Evolutionary conservation across 1,140 invertebrate species (phyloP).

Genomic region (Calliphora vicina): DNA sequence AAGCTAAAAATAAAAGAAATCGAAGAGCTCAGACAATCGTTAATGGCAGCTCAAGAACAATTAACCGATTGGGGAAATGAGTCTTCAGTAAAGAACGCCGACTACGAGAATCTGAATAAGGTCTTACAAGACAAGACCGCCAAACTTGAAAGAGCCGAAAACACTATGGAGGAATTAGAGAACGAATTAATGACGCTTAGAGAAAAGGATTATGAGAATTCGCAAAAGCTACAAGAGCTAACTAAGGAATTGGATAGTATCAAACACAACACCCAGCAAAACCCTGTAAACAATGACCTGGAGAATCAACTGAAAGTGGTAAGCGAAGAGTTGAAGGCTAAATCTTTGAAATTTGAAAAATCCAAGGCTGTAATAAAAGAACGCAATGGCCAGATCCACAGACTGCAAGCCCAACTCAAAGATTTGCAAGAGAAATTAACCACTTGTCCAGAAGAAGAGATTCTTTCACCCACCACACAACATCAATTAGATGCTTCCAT

Average conservation of each 20-base stretch:
- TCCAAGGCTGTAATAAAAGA: constrained; percentile 61
- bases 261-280: not conserved
- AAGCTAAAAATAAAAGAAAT: constrained; percentile 30
- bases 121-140: constrained; percentile 40
- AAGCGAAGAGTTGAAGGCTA: constrained; percentile 48
- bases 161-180: constrained; percentile 25
- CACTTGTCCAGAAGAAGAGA: constrained; percentile 36
- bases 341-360: constrained; percentile 59
- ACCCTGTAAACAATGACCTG: not conserved
- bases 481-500: not conserved
- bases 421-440: constrained; percentile 37
- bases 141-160: constrained; percentile 41
- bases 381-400: constrained; percentile 55
- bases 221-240: constrained; percentile 16
- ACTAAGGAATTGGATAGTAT: not conserved
- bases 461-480: not conserved
- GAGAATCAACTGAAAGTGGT: constrained; percentile 28
- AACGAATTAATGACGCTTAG: constrained; percentile 34
- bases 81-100: not conserved
- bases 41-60: constrained; percentile 33
- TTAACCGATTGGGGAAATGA: constrained; percentile 34
- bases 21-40: constrained; percentile 8
- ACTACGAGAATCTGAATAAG: constrained; percentile 16
- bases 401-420: constrained; percentile 49
- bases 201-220: constrained; percentile 29